phyloP scores from a whole-genome alignment of 2,113 vertebrate species.

The Syngnathus scovelli region DNA sequence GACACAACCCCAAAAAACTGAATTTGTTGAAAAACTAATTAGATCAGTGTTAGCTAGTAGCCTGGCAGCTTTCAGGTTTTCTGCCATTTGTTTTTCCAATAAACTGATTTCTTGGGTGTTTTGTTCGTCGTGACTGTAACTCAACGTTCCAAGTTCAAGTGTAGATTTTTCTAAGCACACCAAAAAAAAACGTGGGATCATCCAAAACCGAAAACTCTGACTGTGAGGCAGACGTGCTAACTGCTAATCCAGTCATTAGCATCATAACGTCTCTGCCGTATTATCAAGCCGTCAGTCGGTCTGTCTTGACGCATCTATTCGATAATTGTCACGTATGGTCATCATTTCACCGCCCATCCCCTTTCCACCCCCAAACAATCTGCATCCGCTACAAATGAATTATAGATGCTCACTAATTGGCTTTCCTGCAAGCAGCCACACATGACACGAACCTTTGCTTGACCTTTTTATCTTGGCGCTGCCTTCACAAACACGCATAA shows the following conservation, averaged over 20 bases:
- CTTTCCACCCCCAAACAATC: neutral
- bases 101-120: no score
- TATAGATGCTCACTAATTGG: constrained; percentile 63
- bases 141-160: no score
- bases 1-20: neutral
- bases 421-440: constrained; percentile 21
- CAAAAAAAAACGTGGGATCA: no score
- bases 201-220: no score
- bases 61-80: neutral
- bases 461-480: constrained; percentile 9
- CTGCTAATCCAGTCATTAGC: neutral
- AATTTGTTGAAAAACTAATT: neutral
- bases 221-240: neutral
- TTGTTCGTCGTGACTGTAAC: no score
- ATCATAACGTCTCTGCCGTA: neutral
- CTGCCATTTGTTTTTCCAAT: neutral
- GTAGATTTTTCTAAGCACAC: no score
- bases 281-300: neutral
- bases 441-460: constrained; percentile 12
- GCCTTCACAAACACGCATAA: neutral
- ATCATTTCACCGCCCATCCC: constrained; percentile 5
- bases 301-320: neutral
- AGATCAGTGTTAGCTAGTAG: no score
- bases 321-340: constrained; percentile 25
- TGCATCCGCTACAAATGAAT: constrained; percentile 56